Evolutionary conservation across 1,140 invertebrate species (phyloP).

Genomic region (Macrostomum lignano): DNA sequence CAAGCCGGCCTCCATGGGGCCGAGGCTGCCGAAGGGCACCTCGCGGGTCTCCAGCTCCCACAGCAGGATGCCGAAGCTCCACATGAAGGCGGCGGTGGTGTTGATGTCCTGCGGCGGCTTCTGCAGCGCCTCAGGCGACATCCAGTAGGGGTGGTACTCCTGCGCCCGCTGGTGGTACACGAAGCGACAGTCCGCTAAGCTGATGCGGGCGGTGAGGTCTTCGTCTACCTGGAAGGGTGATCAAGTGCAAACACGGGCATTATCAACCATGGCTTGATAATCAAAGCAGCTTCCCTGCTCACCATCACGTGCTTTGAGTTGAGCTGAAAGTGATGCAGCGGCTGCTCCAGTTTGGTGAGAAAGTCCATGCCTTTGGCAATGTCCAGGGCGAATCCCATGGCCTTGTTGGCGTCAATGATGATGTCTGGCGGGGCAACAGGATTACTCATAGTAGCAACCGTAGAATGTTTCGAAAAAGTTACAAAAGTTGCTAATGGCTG

Average conservation of each 20-base stretch:
- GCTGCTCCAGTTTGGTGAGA: slow-evolving; percentile 59
- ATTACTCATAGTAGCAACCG: too few species aligned
- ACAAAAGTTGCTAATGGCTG: too few species aligned
- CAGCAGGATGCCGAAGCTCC: slow-evolving; percentile 81
- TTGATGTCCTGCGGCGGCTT: slow-evolving; percentile 63
- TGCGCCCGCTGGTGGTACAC: slow-evolving; percentile 1
- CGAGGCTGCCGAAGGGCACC: slow-evolving; percentile 77
- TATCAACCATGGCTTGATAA: too few species aligned
- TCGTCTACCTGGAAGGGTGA: slow-evolving; percentile 21
- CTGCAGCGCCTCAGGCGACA: slow-evolving; percentile 75
- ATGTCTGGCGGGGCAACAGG: too few species aligned
- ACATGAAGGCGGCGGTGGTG: slow-evolving; percentile 87
- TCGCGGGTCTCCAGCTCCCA: slow-evolving; percentile 89
- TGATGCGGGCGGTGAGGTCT: slow-evolving; percentile 10
- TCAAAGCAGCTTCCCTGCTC: slow-evolving; percentile 12
- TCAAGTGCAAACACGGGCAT: too few species aligned
- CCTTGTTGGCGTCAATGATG: slow-evolving; percentile 76
- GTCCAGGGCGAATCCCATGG: slow-evolving; percentile 63
- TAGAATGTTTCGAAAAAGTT: too few species aligned
- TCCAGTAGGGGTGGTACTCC: slow-evolving; percentile 70
- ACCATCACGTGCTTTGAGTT: slow-evolving; percentile 89
- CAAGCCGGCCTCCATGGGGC: slow-evolving; percentile 94
- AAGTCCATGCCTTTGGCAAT: slow-evolving; percentile 83
- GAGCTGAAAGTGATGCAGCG: slow-evolving; percentile 54
- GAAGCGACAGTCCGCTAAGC: slow-evolving; percentile 3